Percentiles rank a stretch among this genome's conserved stretches.
These are phyloP conservation scores for Alcis repandata DNA, from an alignment of 2,888 invertebrate genomes.

Conservation along the genomic window DNA sequence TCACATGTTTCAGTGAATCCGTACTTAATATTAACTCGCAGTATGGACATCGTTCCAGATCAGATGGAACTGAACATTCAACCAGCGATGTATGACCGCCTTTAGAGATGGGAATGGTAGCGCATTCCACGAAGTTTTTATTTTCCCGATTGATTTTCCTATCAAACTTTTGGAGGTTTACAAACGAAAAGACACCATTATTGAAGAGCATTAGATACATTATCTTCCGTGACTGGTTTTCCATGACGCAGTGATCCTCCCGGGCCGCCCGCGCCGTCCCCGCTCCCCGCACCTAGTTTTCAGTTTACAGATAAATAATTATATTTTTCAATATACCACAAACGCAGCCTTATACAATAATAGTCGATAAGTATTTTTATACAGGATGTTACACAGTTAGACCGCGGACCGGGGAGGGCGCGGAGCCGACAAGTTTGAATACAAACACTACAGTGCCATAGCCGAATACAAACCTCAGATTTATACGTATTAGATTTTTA, in stretches of 20 bases:
- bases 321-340: constrained; percentile 61
- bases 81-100: not conserved
- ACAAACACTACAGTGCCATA: constrained; percentile 80
- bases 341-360: constrained; percentile 83
- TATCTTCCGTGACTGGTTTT: constrained; percentile 72
- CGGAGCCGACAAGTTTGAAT: constrained; percentile 81
- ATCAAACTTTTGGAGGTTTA: constrained; percentile 86
- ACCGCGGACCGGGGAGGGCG: constrained; percentile 61
- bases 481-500: constrained; percentile 86
- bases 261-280: constrained; percentile 66
- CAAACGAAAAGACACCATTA: constrained; percentile 75
- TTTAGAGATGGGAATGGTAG: constrained; percentile 13
- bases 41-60: not conserved
- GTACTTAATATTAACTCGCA: no score
- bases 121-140: constrained; percentile 62
- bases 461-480: constrained; percentile 84
- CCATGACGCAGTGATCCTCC: constrained; percentile 75
- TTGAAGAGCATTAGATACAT: constrained; percentile 73
- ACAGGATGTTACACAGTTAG: constrained; percentile 70
- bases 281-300: constrained; percentile 69
- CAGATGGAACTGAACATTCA: not conserved
- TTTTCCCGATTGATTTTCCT: constrained; percentile 80
- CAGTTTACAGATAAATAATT: constrained; percentile 50
- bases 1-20: not conserved
- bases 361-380: constrained; percentile 85